phyloP scores from a whole-genome alignment of 2,113 vertebrate genomes.

The Callionymus lyra region DNA sequence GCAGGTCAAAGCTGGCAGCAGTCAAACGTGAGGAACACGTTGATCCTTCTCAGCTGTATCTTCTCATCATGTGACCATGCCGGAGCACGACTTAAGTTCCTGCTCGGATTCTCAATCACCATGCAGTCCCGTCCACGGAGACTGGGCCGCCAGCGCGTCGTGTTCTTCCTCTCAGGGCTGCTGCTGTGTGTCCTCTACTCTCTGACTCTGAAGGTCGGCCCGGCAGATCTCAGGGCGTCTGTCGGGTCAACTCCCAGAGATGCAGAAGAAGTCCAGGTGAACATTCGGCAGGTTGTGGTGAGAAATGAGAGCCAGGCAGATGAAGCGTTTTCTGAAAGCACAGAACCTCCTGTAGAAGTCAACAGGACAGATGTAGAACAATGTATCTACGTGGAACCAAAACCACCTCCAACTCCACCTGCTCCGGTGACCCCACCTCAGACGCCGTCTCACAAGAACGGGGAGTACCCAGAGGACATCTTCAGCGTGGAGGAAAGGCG shows the following conservation, averaged over 20 bases:
- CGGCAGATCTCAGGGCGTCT: conserved; percentile 31
- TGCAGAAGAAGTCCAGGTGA: conserved; percentile 22
- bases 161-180: conserved; percentile 69
- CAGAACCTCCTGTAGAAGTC: conserved; percentile 26
- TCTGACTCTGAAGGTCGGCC: conserved; percentile 53
- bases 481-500: conserved; percentile 79
- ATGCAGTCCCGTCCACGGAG: conserved; percentile 56
- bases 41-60: conserved; percentile 2
- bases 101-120: conserved; percentile 18
- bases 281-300: conserved; percentile 14
- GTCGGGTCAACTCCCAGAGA: background rate
- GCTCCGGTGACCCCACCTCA: background rate
- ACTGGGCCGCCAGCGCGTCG: conserved; percentile 56
- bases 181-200: conserved; percentile 67
- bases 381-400: conserved; percentile 71
- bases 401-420: conserved; percentile 30
- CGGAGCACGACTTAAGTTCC: conserved; percentile 29
- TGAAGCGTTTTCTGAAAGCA: background rate
- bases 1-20: conserved; percentile 23
- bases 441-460: conserved; percentile 52
- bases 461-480: conserved; percentile 77
- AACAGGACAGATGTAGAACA: conserved; percentile 64
- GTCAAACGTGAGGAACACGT: conserved; percentile 27
- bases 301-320: conserved; percentile 27
- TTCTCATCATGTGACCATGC: conserved; percentile 10